Conservation (phyloP, 2,113 vertebrate genomes). For the Sarotherodon lohbergeri region DNA sequence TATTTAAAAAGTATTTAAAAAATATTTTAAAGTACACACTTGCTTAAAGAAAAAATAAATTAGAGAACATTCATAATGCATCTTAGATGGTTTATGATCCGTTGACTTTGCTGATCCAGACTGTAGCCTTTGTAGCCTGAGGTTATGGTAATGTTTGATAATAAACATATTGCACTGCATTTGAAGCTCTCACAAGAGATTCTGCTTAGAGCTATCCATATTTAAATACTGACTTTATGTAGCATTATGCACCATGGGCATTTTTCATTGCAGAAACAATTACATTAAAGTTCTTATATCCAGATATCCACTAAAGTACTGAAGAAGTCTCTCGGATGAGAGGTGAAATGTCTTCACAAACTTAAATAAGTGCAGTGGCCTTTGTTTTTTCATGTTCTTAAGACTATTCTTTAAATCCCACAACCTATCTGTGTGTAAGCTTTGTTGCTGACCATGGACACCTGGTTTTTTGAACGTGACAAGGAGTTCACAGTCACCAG, state of each 20-base stretch:
- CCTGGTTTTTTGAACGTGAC: not conserved
- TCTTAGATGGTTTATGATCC: conserved; percentile 16
- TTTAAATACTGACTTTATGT: not conserved
- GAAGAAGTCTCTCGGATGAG: not conserved
- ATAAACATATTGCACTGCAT: not conserved
- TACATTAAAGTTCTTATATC: not conserved
- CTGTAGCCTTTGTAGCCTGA: not conserved
- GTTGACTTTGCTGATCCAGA: not conserved
- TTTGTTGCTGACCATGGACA: not conserved
- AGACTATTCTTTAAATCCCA: not conserved
- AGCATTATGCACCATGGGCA: not conserved
- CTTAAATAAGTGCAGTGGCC: not conserved
- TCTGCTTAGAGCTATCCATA: not conserved
- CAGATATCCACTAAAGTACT: not conserved
- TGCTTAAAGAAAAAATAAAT: not conserved
- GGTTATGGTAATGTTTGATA: not conserved
- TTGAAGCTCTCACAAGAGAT: not conserved
- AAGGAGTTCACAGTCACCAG: not conserved
- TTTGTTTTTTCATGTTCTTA: not conserved
- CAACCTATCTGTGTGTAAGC: not conserved
- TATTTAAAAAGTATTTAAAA: not conserved
- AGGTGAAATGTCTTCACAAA: not conserved
- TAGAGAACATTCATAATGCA: not conserved
- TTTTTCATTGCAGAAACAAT: not conserved
- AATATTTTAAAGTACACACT: not conserved